Percentiles rank a stretch among this genome's conserved stretches.
Conservation (phyloP, 2,113 vertebrate genomes). For the Python bivittatus region DNA sequence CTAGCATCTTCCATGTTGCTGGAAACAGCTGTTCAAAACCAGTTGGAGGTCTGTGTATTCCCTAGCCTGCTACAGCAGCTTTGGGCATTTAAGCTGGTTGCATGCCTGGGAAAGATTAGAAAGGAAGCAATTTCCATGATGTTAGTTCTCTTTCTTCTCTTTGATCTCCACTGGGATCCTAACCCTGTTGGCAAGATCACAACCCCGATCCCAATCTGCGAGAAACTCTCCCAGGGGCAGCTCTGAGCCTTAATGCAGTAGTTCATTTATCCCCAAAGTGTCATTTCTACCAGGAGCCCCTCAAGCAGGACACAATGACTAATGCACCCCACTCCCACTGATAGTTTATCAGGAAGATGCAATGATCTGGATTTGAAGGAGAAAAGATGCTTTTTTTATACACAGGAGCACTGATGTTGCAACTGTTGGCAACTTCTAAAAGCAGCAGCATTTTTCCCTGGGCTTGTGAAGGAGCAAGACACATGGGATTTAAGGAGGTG, state of each 20-base stretch:
- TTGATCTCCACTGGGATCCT: neutral
- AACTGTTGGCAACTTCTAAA: neutral
- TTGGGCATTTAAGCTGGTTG: no score
- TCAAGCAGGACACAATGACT: neutral
- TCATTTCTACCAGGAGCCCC: neutral
- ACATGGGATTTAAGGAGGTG: neutral
- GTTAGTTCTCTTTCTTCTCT: neutral
- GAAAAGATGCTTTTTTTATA: neutral
- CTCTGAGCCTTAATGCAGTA: neutral
- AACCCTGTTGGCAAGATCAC: no score
- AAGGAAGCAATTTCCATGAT: no score
- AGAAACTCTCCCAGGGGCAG: neutral
- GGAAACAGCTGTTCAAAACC: no score
- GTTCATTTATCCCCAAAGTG: neutral
- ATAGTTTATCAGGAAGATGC: neutral
- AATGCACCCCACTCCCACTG: neutral
- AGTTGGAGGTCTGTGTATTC: no score
- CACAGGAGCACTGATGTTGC: neutral
- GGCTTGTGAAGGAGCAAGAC: neutral
- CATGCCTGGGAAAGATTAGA: neutral
- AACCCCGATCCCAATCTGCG: neutral
- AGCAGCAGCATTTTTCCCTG: neutral
- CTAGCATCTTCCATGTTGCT: no score
- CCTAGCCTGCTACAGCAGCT: neutral
- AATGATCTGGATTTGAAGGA: neutral